Evolutionary conservation across 2,113 vertebrate genomes (phyloP), one percentile per base, ranked within the genome.

Genomic region (Marmota flaviventris): DNA sequence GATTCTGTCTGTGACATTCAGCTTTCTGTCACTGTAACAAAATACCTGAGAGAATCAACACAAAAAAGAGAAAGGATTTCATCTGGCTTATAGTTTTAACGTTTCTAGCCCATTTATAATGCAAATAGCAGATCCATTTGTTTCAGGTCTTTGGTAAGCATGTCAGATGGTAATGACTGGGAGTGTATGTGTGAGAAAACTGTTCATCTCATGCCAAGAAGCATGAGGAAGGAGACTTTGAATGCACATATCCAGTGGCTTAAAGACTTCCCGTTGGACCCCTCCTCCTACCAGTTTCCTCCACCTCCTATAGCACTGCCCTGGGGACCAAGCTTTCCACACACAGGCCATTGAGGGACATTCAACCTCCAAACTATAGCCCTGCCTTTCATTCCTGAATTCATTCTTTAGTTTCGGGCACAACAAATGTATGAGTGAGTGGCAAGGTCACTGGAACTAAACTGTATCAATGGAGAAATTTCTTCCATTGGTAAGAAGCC

Each of bases 131-230:
- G n/a, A 18, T 39, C 32, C 39, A 32, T 34, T 45, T 39, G 61
- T 48, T 48, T 45, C 11, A 34, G 61, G 9, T 32, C 17, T 45
- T 27, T 48, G 8, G 17, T 67, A 2, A 17, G 27, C 25, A 39
- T 48, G 8, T 16, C 9, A 17, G 22, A 25, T 10, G 12, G 4
- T 10, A 13, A 14, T 51, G 29, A 24, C 10, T 8, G 11, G 83
- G 22, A 11, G 4, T 4, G 25, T 14, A 13, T 76, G 39, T 4
- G 9, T 0, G 20, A n/a, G 8, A 20, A 42, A 24, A 24, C 5
- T 14, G 70, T 1, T 69, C 18, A 48, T 20, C 63, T 61, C 63
- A 14, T 27, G 32, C 82, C 42, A 69, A 34, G 83, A 8, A 51
- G 42, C 29, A 5, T 37, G 20, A 82, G 58, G 58, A 63, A 42